Evolutionary conservation across 2,888 invertebrate genomes (phyloP).

Genomic region (Amphipoea oculea): DNA sequence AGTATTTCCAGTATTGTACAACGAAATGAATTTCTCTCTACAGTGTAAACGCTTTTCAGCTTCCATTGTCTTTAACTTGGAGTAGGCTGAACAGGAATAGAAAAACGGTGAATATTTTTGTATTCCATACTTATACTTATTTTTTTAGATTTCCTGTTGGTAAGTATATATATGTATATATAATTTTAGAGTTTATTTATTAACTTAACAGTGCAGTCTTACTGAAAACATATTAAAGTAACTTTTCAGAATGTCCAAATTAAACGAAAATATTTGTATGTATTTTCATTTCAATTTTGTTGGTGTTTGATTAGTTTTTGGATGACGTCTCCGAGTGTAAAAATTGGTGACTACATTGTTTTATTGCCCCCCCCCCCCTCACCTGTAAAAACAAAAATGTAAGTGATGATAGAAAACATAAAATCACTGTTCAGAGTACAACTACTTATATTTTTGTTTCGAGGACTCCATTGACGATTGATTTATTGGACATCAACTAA

Average conservation of each 20-base stretch:
- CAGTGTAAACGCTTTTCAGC: slow-evolving; percentile 69
- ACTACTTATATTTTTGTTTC: neutral
- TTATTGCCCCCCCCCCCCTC: no score
- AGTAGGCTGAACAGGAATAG: slow-evolving; percentile 38
- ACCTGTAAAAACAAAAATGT: neutral
- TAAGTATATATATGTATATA: no score
- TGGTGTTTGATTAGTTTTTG: no score
- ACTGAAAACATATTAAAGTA: no score
- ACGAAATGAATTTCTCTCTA: slow-evolving; percentile 72
- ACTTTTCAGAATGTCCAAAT: no score
- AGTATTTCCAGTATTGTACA: slow-evolving; percentile 71
- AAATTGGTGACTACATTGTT: neutral
- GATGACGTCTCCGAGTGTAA: neutral
- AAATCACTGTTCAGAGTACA: neutral
- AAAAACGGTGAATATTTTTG: neutral
- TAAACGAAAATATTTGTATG: no score
- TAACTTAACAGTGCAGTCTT: no score
- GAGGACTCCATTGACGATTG: neutral
- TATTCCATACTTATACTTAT: neutral
- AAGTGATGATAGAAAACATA: neutral
- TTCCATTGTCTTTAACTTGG: slow-evolving; percentile 70
- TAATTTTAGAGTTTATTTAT: no score
- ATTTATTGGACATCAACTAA: neutral
- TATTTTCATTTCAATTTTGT: no score
- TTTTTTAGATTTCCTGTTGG: neutral